Evolutionary conservation across 2,797 vertebrate genomes (phyloP).

Genomic region (Varecia variegata): DNA sequence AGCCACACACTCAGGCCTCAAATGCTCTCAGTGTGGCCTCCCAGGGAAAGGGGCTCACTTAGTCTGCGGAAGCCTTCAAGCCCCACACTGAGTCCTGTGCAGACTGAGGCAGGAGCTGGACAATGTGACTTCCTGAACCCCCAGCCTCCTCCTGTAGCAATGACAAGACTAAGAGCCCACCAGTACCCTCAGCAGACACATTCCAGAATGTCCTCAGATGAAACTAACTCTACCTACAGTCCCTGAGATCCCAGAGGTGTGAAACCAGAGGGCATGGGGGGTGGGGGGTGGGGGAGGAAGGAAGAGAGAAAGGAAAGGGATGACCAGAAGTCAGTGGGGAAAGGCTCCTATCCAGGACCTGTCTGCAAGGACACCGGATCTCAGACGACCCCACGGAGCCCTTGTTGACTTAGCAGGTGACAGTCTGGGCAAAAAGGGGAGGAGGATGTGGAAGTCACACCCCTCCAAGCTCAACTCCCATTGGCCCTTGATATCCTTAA

Average conservation of each 20-base stretch:
- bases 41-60: neutral
- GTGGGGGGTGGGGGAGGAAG: neutral
- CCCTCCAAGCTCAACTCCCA: constrained; percentile 24
- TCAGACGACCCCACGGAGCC: neutral
- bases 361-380: neutral
- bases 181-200: neutral
- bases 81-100: neutral
- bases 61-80: neutral
- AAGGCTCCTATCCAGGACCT: neutral
- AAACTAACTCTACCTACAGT: neutral
- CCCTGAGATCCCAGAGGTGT: neutral
- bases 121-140: neutral
- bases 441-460: neutral
- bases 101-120: neutral
- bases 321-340: neutral
- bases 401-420: constrained; percentile 15
- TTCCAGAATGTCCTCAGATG: neutral
- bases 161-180: neutral
- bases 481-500: constrained; percentile 24
- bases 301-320: neutral
- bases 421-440: neutral
- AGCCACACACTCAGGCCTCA: neutral
- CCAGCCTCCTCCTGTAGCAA: neutral
- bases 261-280: neutral
- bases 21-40: neutral